A percentile compares a stretch with the other conserved stretches of the same genome.
phyloP scores from a whole-genome alignment of 2,888 invertebrate species.

The Cryptophagus acutangulus region DNA sequence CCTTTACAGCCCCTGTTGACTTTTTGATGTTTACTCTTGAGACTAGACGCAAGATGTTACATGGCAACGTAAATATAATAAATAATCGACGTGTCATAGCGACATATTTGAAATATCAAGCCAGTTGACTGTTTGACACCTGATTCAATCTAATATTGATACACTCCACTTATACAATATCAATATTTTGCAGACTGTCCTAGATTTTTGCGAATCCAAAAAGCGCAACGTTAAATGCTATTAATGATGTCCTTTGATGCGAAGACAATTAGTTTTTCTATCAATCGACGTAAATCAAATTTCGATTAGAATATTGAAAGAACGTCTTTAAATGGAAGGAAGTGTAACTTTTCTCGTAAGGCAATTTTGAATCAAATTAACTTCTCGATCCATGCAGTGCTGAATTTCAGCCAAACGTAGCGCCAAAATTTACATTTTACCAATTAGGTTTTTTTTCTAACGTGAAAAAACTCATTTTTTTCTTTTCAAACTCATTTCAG shows the following conservation, averaged over 20 bases:
- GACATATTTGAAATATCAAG: background rate
- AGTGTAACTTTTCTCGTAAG: slow-evolving; percentile 12
- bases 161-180: too few relatives aligned
- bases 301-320: slow-evolving; percentile 10
- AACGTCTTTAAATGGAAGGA: slow-evolving; percentile 10
- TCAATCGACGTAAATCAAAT: slow-evolving; percentile 8
- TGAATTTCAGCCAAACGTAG: slow-evolving; percentile 7
- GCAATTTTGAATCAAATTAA: slow-evolving; percentile 14
- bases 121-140: slow-evolving; percentile 1
- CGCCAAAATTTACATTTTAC: slow-evolving; percentile 12
- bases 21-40: too few relatives aligned
- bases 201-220: too few relatives aligned
- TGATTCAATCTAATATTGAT: slow-evolving; percentile 2
- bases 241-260: too few relatives aligned
- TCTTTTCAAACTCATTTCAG: slow-evolving; percentile 1
- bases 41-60: background rate
- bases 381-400: slow-evolving; percentile 5
- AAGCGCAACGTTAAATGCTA: too few relatives aligned
- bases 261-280: too few relatives aligned
- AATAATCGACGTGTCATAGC: slow-evolving; percentile 3
- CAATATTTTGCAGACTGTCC: too few relatives aligned
- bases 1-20: too few relatives aligned
- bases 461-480: slow-evolving; percentile 3
- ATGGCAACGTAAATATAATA: slow-evolving; percentile 2
- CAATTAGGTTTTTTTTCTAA: slow-evolving; percentile 9